Conservation (phyloP, 1,140 invertebrate genomes). For the Batillaria attramentaria region DNA sequence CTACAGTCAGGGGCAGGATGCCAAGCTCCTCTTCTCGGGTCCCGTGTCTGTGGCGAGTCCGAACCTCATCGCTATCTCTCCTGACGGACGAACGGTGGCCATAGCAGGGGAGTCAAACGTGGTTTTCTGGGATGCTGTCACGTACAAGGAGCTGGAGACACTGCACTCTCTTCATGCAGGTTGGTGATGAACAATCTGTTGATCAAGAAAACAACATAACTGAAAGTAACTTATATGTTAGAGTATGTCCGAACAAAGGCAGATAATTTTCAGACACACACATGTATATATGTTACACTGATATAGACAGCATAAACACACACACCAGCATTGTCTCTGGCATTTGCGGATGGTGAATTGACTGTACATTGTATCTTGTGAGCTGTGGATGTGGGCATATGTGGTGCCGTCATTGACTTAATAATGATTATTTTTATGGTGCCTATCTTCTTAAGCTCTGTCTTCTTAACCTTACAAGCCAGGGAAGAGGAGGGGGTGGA, state of each 20-base stretch:
- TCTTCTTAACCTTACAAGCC: no score
- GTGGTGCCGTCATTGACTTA: no score
- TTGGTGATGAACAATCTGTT: slow-evolving; percentile 65
- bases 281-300: no score
- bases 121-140: slow-evolving; percentile 81
- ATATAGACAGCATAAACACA: no score
- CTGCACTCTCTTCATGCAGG: slow-evolving; percentile 78
- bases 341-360: no score
- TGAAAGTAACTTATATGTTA: not conserved
- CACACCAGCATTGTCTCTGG: no score
- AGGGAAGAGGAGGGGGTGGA: no score
- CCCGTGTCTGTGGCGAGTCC: slow-evolving; percentile 67
- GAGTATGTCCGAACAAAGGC: not conserved
- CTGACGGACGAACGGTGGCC: slow-evolving; percentile 83
- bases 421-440: no score
- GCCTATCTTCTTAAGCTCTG: no score
- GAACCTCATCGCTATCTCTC: slow-evolving; percentile 79
- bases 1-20: slow-evolving; percentile 84
- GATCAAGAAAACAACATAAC: not conserved
- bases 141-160: slow-evolving; percentile 77
- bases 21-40: slow-evolving; percentile 79
- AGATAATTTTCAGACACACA: not conserved
- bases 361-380: no score
- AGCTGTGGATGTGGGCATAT: no score
- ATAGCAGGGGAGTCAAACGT: slow-evolving; percentile 79